A percentile compares a stretch with the other conserved stretches of the same genome.
Conservation (phyloP, 2,888 invertebrate genomes). For the Cyrtodaria siliqua region DNA sequence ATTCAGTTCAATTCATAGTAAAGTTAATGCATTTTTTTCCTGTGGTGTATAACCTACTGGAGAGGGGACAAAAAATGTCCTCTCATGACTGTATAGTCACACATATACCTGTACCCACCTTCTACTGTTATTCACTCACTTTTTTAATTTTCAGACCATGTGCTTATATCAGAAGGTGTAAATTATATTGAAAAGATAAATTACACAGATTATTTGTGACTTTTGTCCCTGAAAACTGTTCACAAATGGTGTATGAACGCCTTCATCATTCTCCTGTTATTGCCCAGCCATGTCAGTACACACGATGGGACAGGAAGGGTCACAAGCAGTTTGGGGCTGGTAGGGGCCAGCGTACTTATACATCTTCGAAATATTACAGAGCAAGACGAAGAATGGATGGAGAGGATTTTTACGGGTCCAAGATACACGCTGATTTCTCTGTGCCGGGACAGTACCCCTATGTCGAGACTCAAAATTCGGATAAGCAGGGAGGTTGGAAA, state of each 20-base stretch:
- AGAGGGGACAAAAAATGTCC: too few species aligned
- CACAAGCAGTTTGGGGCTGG: conserved; percentile 17
- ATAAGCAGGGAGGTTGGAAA: too few species aligned
- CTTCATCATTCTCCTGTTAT: not conserved
- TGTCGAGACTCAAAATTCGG: not conserved
- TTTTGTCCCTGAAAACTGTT: not conserved
- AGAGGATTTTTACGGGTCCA: conserved; percentile 93
- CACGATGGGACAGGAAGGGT: conserved; percentile 19
- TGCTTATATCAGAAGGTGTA: conserved; percentile 1
- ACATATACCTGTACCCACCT: too few species aligned
- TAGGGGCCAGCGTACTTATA: conserved; percentile 31
- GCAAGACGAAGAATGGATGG: conserved; percentile 94
- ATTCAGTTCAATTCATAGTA: too few species aligned
- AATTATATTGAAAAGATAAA: not conserved
- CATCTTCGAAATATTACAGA: conserved; percentile 86
- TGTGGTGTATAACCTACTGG: too few species aligned
- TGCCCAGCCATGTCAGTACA: conserved; percentile 8
- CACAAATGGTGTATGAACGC: conserved; percentile 5
- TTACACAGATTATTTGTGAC: not conserved
- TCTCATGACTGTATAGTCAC: too few species aligned
- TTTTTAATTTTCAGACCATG: not conserved
- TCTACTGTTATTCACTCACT: too few species aligned
- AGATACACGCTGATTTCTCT: conserved; percentile 83
- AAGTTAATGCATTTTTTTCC: too few species aligned
- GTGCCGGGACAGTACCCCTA: conserved; percentile 10